Conservation (phyloP, 1,140 invertebrate genomes). For the Popillia japonica region DNA sequence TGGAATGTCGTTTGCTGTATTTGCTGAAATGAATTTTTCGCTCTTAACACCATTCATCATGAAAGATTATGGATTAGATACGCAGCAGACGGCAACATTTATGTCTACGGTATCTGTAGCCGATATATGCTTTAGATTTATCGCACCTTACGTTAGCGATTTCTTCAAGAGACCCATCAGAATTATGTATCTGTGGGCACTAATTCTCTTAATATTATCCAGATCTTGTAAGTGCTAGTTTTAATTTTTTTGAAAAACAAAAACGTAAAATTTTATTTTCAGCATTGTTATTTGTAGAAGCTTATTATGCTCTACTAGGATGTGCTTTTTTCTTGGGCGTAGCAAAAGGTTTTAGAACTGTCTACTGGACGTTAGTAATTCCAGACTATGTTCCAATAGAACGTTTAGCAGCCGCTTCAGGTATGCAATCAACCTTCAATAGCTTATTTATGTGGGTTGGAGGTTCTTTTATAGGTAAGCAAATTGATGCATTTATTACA, state of each 20-base stretch:
- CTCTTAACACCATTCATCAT: conserved; percentile 74
- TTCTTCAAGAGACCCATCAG: conserved; percentile 55
- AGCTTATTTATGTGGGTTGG: conserved; percentile 58
- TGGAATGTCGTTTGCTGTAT: conserved; percentile 72
- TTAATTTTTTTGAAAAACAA: background rate
- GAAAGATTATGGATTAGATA: conserved; percentile 67
- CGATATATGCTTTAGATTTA: conserved; percentile 69
- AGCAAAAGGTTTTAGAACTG: conserved; percentile 71
- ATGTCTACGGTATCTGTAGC: conserved; percentile 69
- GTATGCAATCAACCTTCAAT: conserved; percentile 69
- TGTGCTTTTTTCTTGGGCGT: conserved; percentile 68
- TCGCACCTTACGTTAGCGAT: conserved; percentile 69
- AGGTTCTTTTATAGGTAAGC: conserved; percentile 48
- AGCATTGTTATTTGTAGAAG: conserved; percentile 46
- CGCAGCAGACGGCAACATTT: conserved; percentile 66
- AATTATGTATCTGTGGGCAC: conserved; percentile 58
- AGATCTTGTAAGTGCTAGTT: conserved; percentile 56
- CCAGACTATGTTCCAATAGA: conserved; percentile 71
- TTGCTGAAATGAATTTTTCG: conserved; percentile 75
- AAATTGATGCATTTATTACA: background rate
- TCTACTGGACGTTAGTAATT: conserved; percentile 73
- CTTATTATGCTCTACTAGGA: conserved; percentile 45
- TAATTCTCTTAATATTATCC: conserved; percentile 54
- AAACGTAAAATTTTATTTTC: conserved; percentile 33
- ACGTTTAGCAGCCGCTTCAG: conserved; percentile 68